Base-by-base conservation (phyloP, 2,113 vertebrate genomes). In the Corvus cornix region DNA sequence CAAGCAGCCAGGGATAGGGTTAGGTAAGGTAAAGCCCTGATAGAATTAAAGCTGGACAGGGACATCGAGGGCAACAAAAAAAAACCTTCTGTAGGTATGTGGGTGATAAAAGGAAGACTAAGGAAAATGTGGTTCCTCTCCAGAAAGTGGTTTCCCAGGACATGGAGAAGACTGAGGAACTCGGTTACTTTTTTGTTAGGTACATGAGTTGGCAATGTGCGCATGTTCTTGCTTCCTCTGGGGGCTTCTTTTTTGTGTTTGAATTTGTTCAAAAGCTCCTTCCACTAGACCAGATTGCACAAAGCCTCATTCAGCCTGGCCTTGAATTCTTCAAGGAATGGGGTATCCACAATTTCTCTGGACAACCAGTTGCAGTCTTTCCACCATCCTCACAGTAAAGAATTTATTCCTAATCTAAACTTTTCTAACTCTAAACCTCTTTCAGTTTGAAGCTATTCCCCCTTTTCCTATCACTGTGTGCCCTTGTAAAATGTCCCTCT, bases 151-250 rank as follows among this genome's bases (percentile, higher is more conserved):
- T 43, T 73, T 67, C n/a, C 26, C 41, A 60, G 60, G 39, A 74
- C 12, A 35, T 8, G 18, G 39, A 41, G 20, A 67, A 73, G 46
- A 30, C 14, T 35, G 21, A 67, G 39, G 46, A 66, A 10, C 15
- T 20, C 27, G 24, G 27, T 48, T 67, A 35, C 7, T 19, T 52
- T 56, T 59, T 67, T 60, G 3, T 49, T 78, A 48, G 11, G 48
- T 62, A 27, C 48, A 11, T 10, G 15, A 31, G 17, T 12, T 1
- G 1, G 7, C 39, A 53, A 19, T 13, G 28, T 75, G 24, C 0
- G 0, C 20, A 21, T 8, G 14, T 48, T 26, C n/a, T 41, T 69
- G 7, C 17, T 41, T 55, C n/a, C 30, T 68, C 55, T 35, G 30
- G 13, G 18, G 21, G 21, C 48, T 68, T 75, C 14, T 9, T 55